phyloP scores from a whole-genome alignment of 2,797 vertebrate genomes.

The Malacoraja senta region DNA sequence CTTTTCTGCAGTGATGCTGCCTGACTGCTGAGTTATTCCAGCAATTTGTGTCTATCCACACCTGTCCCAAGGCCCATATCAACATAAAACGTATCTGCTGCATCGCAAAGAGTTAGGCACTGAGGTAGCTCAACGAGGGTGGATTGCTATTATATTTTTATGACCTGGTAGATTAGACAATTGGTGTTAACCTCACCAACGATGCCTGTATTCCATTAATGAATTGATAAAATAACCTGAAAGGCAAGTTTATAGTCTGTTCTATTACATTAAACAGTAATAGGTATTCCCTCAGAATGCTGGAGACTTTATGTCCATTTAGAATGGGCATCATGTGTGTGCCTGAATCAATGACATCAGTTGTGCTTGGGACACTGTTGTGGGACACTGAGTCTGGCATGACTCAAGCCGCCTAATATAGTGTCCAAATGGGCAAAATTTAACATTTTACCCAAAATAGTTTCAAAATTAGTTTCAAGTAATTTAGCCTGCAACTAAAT shows the following conservation, averaged over 20 bases:
- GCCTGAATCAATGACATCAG: not conserved
- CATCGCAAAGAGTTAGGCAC: too few relatives aligned
- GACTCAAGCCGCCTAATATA: not conserved
- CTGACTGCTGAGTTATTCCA: not conserved
- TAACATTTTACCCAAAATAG: not conserved
- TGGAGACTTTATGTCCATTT: too few relatives aligned
- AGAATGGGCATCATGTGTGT: not conserved
- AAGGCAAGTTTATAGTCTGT: not conserved
- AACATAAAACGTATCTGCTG: not conserved
- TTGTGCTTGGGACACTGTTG: not conserved
- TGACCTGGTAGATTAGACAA: too few relatives aligned
- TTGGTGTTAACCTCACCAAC: too few relatives aligned
- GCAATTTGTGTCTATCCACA: too few relatives aligned
- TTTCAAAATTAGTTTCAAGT: not conserved
- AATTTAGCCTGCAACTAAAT: not conserved
- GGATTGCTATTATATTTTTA: too few relatives aligned
- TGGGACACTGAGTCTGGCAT: too few relatives aligned
- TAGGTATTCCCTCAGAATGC: too few relatives aligned
- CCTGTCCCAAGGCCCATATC: not conserved
- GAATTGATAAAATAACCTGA: not conserved
- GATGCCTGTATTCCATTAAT: too few relatives aligned
- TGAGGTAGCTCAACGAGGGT: too few relatives aligned
- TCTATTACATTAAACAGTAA: not conserved
- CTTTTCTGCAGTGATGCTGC: too few relatives aligned
- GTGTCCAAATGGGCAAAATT: not conserved